Evolutionary conservation across 2,888 invertebrate genomes (phyloP).

Genomic region (Drosophila vallismaia): DNA sequence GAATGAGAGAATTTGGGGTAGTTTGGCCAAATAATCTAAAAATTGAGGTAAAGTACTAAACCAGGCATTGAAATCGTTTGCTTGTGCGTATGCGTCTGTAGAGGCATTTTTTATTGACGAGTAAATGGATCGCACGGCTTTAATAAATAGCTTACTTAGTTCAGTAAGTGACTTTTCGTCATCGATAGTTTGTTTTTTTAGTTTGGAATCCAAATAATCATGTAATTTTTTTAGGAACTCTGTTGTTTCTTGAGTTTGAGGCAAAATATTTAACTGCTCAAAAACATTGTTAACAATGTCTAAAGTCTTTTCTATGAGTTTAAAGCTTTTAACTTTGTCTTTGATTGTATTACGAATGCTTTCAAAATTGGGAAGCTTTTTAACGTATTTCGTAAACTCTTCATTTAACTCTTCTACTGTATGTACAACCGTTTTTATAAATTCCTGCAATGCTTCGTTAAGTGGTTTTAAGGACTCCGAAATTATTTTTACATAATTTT

Average conservation of each 20-base stretch:
- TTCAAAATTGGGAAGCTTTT: slow-evolving; percentile 84
- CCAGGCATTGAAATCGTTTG: slow-evolving; percentile 46
- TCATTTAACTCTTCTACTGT: slow-evolving; percentile 66
- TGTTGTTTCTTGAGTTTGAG: slow-evolving; percentile 88
- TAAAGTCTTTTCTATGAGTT: slow-evolving; percentile 86
- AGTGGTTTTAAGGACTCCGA: slow-evolving; percentile 82
- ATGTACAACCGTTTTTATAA: slow-evolving; percentile 82
- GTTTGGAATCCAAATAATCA: slow-evolving; percentile 88
- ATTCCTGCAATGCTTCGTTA: slow-evolving; percentile 81
- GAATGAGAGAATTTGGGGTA: slow-evolving; percentile 86
- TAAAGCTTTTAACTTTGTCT: slow-evolving; percentile 81
- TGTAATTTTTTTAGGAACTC: slow-evolving; percentile 86
- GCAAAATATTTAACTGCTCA: slow-evolving; percentile 85
- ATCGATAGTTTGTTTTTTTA: slow-evolving; percentile 86
- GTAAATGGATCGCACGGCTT: slow-evolving; percentile 85
- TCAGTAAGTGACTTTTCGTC: slow-evolving; percentile 87
- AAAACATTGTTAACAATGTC: slow-evolving; percentile 86
- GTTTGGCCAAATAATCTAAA: slow-evolving; percentile 83
- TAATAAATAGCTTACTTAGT: slow-evolving; percentile 86
- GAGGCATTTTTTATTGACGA: slow-evolving; percentile 47
- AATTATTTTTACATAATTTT: slow-evolving; percentile 82
- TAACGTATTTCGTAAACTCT: slow-evolving; percentile 84
- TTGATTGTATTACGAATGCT: slow-evolving; percentile 63
- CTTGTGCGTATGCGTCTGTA: slow-evolving; percentile 25
- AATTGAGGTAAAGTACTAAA: slow-evolving; percentile 78